These are phyloP conservation scores for Isurus oxyrinchus DNA, from an alignment of 2,113 vertebrate species.

Conservation along the genomic window DNA sequence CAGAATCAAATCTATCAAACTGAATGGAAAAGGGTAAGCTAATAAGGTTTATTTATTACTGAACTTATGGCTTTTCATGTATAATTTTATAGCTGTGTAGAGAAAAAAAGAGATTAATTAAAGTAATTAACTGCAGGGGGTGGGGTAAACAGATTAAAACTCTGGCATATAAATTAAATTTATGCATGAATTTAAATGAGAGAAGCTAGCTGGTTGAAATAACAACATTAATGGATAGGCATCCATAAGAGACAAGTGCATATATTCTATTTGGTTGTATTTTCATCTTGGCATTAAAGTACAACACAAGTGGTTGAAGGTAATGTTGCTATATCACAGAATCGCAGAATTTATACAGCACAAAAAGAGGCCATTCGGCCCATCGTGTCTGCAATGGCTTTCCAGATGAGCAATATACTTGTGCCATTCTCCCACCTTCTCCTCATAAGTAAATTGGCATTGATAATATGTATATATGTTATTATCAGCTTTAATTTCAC, in stretches of 20 bases:
- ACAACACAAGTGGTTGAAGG: not conserved
- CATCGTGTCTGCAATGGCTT: too few species aligned
- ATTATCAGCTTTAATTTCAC: not conserved
- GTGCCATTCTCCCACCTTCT: too few species aligned
- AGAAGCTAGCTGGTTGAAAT: conserved; percentile 19
- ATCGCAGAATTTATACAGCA: too few species aligned
- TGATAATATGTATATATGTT: not conserved
- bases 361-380: too few species aligned
- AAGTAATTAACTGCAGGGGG: conserved; percentile 32
- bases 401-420: too few species aligned
- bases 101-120: conserved; percentile 36
- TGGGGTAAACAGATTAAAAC: conserved; percentile 37
- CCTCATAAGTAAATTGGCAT: not conserved
- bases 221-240: conserved; percentile 10
- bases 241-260: not conserved
- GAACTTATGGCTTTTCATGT: conserved; percentile 31
- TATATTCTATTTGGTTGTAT: not conserved
- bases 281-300: not conserved
- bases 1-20: conserved; percentile 29
- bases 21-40: conserved; percentile 34
- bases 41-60: conserved; percentile 37
- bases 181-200: conserved; percentile 33
- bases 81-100: conserved; percentile 26
- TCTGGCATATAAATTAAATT: conserved; percentile 30
- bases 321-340: not conserved